phyloP scores from a whole-genome alignment of 2,888 invertebrate genomes.

The Scaptomyza parva region DNA sequence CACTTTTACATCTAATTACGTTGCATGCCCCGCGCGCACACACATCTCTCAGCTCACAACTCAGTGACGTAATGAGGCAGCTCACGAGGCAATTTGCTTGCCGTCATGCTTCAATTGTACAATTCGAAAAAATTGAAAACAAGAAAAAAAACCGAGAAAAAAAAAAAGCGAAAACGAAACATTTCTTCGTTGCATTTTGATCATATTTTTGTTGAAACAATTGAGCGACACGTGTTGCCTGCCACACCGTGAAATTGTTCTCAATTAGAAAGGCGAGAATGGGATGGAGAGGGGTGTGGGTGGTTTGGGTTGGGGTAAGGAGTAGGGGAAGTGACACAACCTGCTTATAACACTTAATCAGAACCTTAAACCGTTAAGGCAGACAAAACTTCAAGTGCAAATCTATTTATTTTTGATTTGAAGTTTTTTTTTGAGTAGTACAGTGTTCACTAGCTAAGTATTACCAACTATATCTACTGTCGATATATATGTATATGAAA shows the following conservation, averaged over 20 bases:
- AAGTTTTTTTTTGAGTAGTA: conserved; percentile 13
- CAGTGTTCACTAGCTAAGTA: not conserved
- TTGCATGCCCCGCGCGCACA: conserved; percentile 37
- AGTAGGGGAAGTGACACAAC: conserved; percentile 38
- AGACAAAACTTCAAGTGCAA: conserved; percentile 38
- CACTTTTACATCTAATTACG: conserved; percentile 62
- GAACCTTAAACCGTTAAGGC: no score
- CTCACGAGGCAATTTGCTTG: conserved; percentile 72
- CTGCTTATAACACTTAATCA: conserved; percentile 20
- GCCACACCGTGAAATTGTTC: conserved; percentile 77
- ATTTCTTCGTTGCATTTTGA: conserved; percentile 22
- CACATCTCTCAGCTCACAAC: conserved; percentile 65
- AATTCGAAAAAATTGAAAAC: conserved; percentile 66
- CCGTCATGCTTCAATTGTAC: conserved; percentile 76
- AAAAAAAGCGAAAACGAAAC: conserved; percentile 36
- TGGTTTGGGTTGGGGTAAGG: not conserved
- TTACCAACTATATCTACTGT: no score
- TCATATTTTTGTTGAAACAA: conserved; percentile 80
- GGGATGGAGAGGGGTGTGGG: not conserved
- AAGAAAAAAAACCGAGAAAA: conserved; percentile 60
- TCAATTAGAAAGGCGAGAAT: conserved; percentile 52
- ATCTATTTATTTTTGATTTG: conserved; percentile 3
- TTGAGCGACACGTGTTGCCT: conserved; percentile 75
- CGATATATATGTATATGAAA: no score
- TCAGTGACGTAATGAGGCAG: conserved; percentile 82